Conservation (phyloP, 2,888 invertebrate genomes). For the Chrysomela aeneicollis region DNA sequence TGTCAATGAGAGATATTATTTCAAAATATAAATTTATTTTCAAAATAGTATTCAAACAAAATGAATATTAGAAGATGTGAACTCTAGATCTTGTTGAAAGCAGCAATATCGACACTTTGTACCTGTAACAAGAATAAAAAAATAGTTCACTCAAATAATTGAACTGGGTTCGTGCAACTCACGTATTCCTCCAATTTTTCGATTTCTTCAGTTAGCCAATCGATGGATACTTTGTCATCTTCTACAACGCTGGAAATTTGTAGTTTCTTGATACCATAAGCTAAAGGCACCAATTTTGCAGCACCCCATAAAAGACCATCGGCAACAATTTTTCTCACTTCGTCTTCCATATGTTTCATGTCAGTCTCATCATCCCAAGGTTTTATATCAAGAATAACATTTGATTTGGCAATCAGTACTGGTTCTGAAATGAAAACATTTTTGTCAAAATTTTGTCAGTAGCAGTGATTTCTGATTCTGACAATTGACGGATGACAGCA, state of each 20-base stretch:
- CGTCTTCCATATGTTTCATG: slow-evolving; percentile 82
- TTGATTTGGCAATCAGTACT: slow-evolving; percentile 90
- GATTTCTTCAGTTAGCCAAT: slow-evolving; percentile 87
- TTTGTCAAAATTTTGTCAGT: too few species aligned
- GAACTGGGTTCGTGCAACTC: slow-evolving; percentile 51
- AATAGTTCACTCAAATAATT: neutral
- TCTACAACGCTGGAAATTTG: slow-evolving; percentile 93
- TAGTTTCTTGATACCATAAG: slow-evolving; percentile 91
- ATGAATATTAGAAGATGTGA: neutral
- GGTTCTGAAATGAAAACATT: slow-evolving; percentile 69
- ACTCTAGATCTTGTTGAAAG: slow-evolving; percentile 88
- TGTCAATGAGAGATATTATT: neutral
- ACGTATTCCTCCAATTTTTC: slow-evolving; percentile 84
- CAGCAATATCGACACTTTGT: slow-evolving; percentile 93
- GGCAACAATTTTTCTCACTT: slow-evolving; percentile 77
- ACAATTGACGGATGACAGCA: neutral
- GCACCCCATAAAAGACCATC: slow-evolving; percentile 97
- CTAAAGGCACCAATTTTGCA: slow-evolving; percentile 88
- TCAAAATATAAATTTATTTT: slow-evolving; percentile 14
- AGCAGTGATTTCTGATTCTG: too few species aligned
- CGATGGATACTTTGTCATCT: slow-evolving; percentile 94
- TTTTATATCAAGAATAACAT: slow-evolving; percentile 92
- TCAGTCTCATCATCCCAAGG: slow-evolving; percentile 95
- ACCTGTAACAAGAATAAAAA: slow-evolving; percentile 64
- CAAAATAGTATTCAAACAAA: neutral